Percentiles rank a stretch among this genome's conserved stretches.
Conservation (phyloP, 2,888 invertebrate species). For the Chouioia cunea region DNA sequence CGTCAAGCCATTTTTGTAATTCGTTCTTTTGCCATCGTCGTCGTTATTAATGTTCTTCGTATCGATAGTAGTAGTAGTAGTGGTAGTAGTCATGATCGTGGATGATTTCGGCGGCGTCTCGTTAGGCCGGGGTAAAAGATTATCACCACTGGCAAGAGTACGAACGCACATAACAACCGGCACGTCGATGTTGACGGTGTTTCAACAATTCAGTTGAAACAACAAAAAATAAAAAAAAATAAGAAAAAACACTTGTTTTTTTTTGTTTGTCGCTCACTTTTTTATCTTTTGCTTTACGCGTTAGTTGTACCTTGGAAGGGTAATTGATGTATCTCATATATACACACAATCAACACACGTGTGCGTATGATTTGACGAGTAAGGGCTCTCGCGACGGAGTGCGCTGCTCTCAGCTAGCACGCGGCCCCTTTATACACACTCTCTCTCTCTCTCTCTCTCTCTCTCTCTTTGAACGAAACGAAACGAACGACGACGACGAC, state of each 20-base stretch:
- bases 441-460: background rate
- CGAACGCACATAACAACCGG: slow-evolving; percentile 58
- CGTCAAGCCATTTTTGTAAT: slow-evolving; percentile 48
- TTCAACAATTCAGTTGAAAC: background rate
- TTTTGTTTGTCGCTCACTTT: background rate
- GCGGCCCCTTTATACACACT: slow-evolving; percentile 43
- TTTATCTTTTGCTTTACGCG: too few species aligned
- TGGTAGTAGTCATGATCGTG: slow-evolving; percentile 40
- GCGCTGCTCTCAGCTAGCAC: slow-evolving; percentile 39
- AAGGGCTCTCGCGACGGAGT: slow-evolving; percentile 39
- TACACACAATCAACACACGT: too few species aligned
- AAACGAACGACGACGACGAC: background rate
- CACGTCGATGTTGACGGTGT: slow-evolving; percentile 34
- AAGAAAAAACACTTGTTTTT: background rate
- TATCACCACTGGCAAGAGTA: slow-evolving; percentile 45
- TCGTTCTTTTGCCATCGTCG: slow-evolving; percentile 34
- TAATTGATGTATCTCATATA: too few species aligned
- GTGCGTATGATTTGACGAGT: background rate
- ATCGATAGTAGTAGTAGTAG: too few species aligned
- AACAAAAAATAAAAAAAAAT: too few species aligned
- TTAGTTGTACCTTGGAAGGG: too few species aligned
- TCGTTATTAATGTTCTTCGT: too few species aligned
- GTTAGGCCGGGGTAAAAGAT: slow-evolving; percentile 11
- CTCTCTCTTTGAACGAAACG: too few species aligned
- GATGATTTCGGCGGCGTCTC: slow-evolving; percentile 13